Percentiles rank a stretch among this genome's conserved stretches.
Conservation (phyloP, 2,797 vertebrate species). For the Ispidina lecontei region DNA sequence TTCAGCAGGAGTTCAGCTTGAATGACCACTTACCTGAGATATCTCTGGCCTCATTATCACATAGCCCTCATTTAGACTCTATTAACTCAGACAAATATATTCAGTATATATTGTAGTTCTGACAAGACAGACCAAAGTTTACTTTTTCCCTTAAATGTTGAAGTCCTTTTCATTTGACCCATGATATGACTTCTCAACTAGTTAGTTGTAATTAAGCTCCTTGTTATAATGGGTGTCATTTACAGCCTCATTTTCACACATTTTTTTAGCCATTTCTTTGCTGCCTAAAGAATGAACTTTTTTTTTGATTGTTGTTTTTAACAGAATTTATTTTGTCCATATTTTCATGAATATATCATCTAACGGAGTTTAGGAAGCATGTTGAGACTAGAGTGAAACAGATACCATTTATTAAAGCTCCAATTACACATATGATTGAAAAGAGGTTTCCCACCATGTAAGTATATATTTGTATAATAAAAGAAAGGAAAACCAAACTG, state of each 20-base stretch:
- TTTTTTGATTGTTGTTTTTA: not conserved
- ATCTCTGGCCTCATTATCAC: not conserved
- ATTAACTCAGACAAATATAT: not conserved
- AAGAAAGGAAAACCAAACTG: not conserved
- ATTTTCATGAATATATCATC: constrained; percentile 29
- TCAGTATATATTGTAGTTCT: not conserved
- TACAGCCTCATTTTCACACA: not conserved
- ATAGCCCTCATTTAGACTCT: not conserved
- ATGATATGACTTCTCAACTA: not conserved
- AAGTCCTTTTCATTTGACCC: not conserved
- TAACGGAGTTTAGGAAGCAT: constrained; percentile 37
- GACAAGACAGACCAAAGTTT: not conserved
- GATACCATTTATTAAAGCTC: constrained; percentile 1
- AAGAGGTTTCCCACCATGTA: not conserved
- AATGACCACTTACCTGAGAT: not conserved
- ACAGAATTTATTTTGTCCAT: constrained; percentile 6
- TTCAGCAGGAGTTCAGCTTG: not conserved
- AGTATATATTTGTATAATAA: not conserved
- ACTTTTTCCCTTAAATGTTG: not conserved
- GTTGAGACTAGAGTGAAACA: not conserved
- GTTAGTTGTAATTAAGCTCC: not conserved
- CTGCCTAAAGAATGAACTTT: not conserved
- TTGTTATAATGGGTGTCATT: not conserved
- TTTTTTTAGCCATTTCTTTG: constrained; percentile 22
- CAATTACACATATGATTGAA: not conserved